Conservation (phyloP, 2,113 vertebrate genomes). For the Callospermophilus lateralis region DNA sequence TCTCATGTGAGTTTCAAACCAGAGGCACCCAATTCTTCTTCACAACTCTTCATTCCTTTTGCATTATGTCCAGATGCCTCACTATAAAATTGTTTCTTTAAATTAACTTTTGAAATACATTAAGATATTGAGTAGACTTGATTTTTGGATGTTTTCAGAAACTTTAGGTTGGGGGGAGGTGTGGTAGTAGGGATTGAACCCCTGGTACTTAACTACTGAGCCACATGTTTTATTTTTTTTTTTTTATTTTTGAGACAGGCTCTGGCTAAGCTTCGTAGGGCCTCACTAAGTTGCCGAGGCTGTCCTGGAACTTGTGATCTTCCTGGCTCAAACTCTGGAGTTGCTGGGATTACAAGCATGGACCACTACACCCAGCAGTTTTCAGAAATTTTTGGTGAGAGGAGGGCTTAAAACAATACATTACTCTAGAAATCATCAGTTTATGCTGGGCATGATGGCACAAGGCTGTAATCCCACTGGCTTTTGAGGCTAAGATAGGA, state of each 20-base stretch:
- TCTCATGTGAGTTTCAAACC: neutral
- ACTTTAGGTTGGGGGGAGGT: neutral
- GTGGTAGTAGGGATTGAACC: neutral
- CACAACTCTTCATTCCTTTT: neutral
- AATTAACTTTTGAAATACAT: constrained; percentile 8
- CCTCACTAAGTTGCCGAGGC: neutral
- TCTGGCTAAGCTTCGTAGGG: no score
- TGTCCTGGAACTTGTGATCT: neutral
- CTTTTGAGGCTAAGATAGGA: no score
- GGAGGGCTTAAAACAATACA: constrained; percentile 21
- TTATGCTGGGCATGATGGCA: neutral
- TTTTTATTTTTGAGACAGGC: neutral
- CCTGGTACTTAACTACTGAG: neutral
- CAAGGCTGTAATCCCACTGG: no score
- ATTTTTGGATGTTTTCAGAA: constrained; percentile 25
- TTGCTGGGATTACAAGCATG: neutral
- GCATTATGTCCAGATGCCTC: neutral
- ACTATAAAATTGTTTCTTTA: neutral
- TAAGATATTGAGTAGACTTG: neutral
- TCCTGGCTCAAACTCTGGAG: neutral
- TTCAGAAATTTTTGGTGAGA: neutral
- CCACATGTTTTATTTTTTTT: neutral
- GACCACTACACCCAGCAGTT: neutral
- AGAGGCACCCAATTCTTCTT: neutral
- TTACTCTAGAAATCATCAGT: neutral